Conservation (phyloP, 2,113 vertebrate species). For the Oryzias curvinotus region DNA sequence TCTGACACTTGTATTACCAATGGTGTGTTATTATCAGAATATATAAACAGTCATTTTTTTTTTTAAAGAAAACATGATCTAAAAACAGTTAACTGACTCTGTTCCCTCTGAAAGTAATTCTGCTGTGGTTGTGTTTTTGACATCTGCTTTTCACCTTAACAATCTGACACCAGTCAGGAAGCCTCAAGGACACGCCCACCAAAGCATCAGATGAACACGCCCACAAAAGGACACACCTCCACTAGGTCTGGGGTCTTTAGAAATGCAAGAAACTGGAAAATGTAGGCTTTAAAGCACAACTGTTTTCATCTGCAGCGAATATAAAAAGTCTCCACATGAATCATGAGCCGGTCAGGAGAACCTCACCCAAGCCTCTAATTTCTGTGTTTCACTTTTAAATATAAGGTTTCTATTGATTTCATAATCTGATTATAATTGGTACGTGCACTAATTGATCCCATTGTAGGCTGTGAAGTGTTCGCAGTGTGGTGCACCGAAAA, state of each 20-base stretch:
- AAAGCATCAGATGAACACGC: conserved; percentile 13
- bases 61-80: too few relatives aligned
- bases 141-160: too few relatives aligned
- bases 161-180: too few relatives aligned
- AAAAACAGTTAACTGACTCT: too few relatives aligned
- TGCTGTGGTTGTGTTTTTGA: too few relatives aligned
- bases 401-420: conserved; percentile 6
- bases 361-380: neutral
- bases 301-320: neutral
- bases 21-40: too few relatives aligned
- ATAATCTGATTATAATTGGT: conserved; percentile 38
- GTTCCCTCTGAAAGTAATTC: too few relatives aligned
- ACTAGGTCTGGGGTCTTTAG: too few relatives aligned
- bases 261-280: too few relatives aligned
- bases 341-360: neutral
- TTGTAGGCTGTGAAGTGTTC: conserved; percentile 18
- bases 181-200: too few relatives aligned
- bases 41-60: too few relatives aligned
- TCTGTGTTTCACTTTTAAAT: neutral
- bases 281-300: neutral
- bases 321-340: neutral
- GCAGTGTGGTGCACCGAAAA: conserved; percentile 22
- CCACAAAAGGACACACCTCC: neutral
- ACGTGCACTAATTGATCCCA: conserved; percentile 10
- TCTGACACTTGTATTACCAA: too few relatives aligned